phyloP scores from a whole-genome alignment of 2,797 vertebrate genomes.

The Erpetoichthys calabaricus region DNA sequence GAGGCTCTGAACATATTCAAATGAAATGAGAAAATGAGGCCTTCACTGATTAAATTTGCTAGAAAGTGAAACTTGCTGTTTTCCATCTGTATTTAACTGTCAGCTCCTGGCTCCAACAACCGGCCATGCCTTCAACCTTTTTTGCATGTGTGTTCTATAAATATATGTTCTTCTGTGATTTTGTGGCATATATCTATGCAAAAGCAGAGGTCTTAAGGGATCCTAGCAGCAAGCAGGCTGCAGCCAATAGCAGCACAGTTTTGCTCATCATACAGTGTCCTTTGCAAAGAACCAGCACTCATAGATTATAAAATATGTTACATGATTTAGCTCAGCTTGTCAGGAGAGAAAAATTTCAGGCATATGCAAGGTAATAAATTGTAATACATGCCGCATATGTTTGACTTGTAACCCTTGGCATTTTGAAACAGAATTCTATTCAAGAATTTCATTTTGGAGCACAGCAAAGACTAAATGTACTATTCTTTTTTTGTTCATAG shows the following conservation, averaged over 20 bases:
- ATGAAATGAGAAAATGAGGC: conserved; percentile 60
- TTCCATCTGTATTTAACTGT: conserved; percentile 56
- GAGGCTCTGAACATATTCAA: conserved; percentile 60
- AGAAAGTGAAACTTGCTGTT: conserved; percentile 36
- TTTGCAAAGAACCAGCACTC: conserved; percentile 52
- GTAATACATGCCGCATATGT: conserved; percentile 75
- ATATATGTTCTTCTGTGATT: conserved; percentile 47
- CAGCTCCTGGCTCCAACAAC: conserved; percentile 49
- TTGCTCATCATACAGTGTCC: conserved; percentile 46
- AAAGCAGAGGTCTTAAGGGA: conserved; percentile 61
- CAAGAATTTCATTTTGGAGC: conserved; percentile 47
- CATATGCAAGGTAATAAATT: conserved; percentile 84
- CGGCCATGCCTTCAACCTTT: conserved; percentile 45
- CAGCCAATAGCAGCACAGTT: conserved; percentile 51
- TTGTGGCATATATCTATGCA: conserved; percentile 32
- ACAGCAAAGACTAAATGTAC: conserved; percentile 13
- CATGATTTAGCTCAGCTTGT: conserved; percentile 86
- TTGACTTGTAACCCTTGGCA: conserved; percentile 87
- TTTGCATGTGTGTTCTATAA: conserved; percentile 71
- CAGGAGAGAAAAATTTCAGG: conserved; percentile 85
- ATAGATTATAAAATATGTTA: conserved; percentile 72
- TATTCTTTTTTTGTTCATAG: neutral
- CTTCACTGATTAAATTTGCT: conserved; percentile 64
- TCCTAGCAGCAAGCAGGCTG: conserved; percentile 43
- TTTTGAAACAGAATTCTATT: conserved; percentile 67